Evolutionary conservation across 1,140 invertebrate species (phyloP).

Genomic region (Holcopasites calliopsidis): DNA sequence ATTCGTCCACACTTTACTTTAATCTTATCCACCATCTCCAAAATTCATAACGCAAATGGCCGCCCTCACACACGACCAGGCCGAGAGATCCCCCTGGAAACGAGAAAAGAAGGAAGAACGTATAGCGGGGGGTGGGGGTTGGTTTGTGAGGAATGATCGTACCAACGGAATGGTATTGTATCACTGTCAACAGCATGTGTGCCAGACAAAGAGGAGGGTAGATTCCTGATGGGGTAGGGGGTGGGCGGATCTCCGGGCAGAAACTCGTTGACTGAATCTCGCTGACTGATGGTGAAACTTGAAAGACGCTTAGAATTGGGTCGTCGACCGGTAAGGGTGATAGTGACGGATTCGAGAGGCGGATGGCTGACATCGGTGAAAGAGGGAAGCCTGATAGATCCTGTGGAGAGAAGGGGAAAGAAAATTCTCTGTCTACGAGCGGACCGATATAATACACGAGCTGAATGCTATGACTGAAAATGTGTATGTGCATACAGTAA

Average conservation of each 20-base stretch:
- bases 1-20: too few species aligned
- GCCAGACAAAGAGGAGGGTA: neutral
- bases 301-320: constrained; percentile 63
- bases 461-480: constrained; percentile 41
- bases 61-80: neutral
- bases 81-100: neutral
- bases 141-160: constrained; percentile 52
- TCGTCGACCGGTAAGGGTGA: constrained; percentile 42
- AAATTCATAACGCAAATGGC: neutral
- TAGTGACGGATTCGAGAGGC: constrained; percentile 29
- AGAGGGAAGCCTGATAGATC: constrained; percentile 29
- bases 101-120: neutral
- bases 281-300: constrained; percentile 63
- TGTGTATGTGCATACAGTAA: constrained; percentile 47
- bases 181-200: constrained; percentile 52
- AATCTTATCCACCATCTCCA: neutral
- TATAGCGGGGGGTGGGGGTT: neutral
- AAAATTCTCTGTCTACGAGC: constrained; percentile 40
- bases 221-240: constrained; percentile 15
- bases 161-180: constrained; percentile 49
- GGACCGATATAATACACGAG: constrained; percentile 58
- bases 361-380: constrained; percentile 5
- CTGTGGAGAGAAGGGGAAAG: neutral
- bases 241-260: constrained; percentile 32
- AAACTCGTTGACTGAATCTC: constrained; percentile 41